Base-by-base conservation (phyloP, 2,888 invertebrate species). In the Deilephila elpenor region DNA sequence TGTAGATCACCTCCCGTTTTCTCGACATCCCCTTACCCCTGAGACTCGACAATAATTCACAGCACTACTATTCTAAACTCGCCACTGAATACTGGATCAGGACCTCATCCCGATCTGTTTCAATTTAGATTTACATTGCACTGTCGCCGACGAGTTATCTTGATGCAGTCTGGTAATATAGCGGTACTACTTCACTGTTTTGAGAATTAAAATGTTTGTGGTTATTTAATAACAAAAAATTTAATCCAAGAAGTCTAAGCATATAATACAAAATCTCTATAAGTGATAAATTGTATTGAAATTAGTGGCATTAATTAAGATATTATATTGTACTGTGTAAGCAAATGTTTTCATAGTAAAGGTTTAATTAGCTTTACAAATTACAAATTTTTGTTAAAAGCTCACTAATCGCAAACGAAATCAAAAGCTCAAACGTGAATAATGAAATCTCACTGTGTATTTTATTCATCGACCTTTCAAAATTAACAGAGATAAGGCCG, bases 21-120 rank as follows among this genome's bases (percentile, higher is more conserved):
- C 83, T 75, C 77, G 77, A 80, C 83, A 78, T 81, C 80, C 82
- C 84, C 89, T 89, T 88, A 80, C 94, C 92, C 93, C 84, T 82
- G 93, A 92, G 94, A 92, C 89, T 90, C 82, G 87, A 90, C 92
- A 92, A 94, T 93, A 93, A 93, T 91, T 94, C 93, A 89, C 90
- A 88, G 91, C 90, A 86, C 79, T 87, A 86, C 90, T 84, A 90
- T 92, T 91, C 90, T 91, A 4, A 44, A 85, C 83, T 82, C 84
- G 85, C 80, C 91, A 91, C 92, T 93, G 94, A 93, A 93, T 93
- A 92, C 90, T 84, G 89, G 92, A 92, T 91, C 83, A 88, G 85
- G 86, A 84, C 84, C 82, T 88, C 86, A 87, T 86, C 88, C 83
- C 84, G 87, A 91, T 86, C 89, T 51, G 87, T 92, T 94, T 90